Evolutionary conservation across 2,797 vertebrate species (phyloP), one percentile per base, ranked within the genome.

Genomic region (Xyrichtys novacula): DNA sequence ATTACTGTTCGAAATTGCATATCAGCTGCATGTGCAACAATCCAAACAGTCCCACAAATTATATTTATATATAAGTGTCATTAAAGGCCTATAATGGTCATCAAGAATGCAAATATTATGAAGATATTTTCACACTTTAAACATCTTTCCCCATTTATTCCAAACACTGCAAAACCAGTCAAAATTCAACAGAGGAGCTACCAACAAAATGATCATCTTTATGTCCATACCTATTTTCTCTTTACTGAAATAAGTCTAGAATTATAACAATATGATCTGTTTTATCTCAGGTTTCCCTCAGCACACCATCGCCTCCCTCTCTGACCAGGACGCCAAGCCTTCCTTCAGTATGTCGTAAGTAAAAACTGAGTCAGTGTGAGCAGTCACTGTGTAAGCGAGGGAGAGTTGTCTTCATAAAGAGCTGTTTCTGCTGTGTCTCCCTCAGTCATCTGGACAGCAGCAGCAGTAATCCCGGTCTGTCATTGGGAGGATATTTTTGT

Each of bases 311-410:
- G 92, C 95, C 46, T 95, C 93, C 50, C 68, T 95, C 0, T 91
- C 89, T 22, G 96, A 99, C 82, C 96, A 95, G 83, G 96, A 98
- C 59, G 94, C 95, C 74, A 98, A 96, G 73, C 98, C 98, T 0
- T 98, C 97, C 16, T 99, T 98, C 81, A 99, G 97, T 90, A 97
- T 98, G 96, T 93, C 92, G 96, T 99, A 89, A 96, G 98, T 96
- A 47, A 12, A 28, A 50, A 11, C 32, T 11, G 32, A 11, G 32
- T 34, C 11, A 25, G 34, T 46, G 7, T n/a, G 9, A 57, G 44
- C 19, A n/a, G 28, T 9, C 7, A 0, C 5, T 12, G 20, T 46
- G 26, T 11, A 1, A 40, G 3, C 29, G 1, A 11, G 2, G 25
- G 15, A 10, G n/a, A n/a, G n/a, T n/a, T n/a, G n/a, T 39, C 8